These are phyloP conservation scores for Neomonachus schauinslandi DNA, from an alignment of 2,113 vertebrate species.

Conservation along the genomic window DNA sequence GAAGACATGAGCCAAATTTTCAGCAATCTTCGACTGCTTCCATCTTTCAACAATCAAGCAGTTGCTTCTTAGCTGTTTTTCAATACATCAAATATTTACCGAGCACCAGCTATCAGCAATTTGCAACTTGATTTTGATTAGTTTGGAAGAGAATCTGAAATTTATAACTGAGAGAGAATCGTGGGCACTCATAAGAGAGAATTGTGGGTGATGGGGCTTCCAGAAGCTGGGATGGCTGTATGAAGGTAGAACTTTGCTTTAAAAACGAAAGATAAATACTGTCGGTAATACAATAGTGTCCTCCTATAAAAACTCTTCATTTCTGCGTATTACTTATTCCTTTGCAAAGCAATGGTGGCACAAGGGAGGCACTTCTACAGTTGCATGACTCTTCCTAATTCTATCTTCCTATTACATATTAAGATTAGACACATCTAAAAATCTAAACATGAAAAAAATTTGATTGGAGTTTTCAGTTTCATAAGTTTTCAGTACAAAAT, in stretches of 20 bases:
- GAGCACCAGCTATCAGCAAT: background rate
- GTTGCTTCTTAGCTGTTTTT: conserved; percentile 16
- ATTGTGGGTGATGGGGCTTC: background rate
- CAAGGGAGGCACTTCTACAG: background rate
- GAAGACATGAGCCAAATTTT: background rate
- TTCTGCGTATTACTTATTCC: background rate
- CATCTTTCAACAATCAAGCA: background rate
- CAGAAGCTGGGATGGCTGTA: background rate
- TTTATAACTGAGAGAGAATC: background rate
- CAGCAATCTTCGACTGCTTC: background rate
- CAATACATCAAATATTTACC: background rate
- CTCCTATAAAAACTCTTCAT: background rate
- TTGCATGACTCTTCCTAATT: background rate
- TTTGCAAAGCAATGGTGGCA: background rate
- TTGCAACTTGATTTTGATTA: background rate
- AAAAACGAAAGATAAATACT: background rate
- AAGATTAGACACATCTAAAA: background rate
- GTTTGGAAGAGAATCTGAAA: background rate
- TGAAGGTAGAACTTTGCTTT: background rate
- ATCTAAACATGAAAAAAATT: background rate
- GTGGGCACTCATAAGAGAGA: background rate
- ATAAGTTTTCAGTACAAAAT: background rate
- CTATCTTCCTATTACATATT: background rate
- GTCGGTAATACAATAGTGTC: background rate
- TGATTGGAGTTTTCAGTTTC: conserved; percentile 11